These are phyloP conservation scores for Oscarella lobularis DNA, from an alignment of 37 sponge, comb jelly and placozoan species.

Conservation along the genomic window DNA sequence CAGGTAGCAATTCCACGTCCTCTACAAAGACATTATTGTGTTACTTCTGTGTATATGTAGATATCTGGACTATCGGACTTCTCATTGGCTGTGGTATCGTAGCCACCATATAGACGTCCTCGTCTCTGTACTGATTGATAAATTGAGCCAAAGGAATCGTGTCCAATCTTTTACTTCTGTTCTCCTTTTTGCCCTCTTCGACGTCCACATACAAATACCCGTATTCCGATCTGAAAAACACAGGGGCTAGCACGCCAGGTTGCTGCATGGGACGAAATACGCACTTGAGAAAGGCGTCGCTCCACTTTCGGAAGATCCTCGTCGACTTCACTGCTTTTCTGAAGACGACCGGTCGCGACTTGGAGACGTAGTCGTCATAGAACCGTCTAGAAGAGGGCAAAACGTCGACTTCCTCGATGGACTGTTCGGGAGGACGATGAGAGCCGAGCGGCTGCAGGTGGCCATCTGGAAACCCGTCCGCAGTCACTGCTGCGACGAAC, in stretches of 20 bases:
- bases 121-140: constrained; percentile 23
- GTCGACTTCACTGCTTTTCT: constrained; percentile 18
- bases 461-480: too few species aligned
- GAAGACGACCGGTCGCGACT: constrained; percentile 27
- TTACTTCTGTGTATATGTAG: background rate
- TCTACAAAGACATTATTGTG: background rate
- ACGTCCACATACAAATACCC: constrained; percentile 28
- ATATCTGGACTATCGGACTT: background rate
- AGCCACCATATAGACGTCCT: constrained; percentile 44
- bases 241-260: too few species aligned
- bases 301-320: constrained; percentile 22
- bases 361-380: constrained; percentile 22
- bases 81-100: constrained; percentile 22
- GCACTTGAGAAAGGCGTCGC: constrained; percentile 49
- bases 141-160: constrained; percentile 14
- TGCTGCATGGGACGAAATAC: constrained; percentile 10
- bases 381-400: constrained; percentile 27
- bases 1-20: constrained; percentile 37
- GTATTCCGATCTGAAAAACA: constrained; percentile 23
- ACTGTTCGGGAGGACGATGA: constrained; percentile 34
- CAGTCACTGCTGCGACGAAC: too few species aligned
- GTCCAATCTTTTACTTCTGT: constrained; percentile 14
- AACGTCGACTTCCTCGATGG: constrained; percentile 11
- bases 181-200: constrained; percentile 61
- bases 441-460: constrained; percentile 71